A percentile compares a stretch with the other conserved stretches of the same genome.
Evolutionary conservation across 2,797 vertebrate species (phyloP).

Genomic region (Esox lucius): DNA sequence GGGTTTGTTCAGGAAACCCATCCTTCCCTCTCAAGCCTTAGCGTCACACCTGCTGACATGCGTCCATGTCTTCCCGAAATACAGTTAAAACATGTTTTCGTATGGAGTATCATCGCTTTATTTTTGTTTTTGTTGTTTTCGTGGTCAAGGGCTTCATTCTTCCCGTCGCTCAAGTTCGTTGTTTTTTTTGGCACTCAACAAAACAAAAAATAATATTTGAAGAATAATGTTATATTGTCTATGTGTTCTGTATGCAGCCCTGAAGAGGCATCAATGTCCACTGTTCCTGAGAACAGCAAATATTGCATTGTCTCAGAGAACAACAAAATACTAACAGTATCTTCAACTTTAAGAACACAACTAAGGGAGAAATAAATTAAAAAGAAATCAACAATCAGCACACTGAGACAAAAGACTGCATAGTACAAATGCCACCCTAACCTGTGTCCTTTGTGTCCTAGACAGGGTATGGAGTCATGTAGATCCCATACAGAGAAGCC

Average conservation of each 20-base stretch:
- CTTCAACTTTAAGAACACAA: conserved; percentile 68
- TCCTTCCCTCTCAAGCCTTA: conserved; percentile 16
- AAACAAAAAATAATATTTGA: conserved; percentile 31
- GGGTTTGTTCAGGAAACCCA: neutral
- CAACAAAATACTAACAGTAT: conserved; percentile 69
- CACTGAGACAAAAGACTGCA: conserved; percentile 80
- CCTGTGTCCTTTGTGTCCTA: conserved; percentile 56
- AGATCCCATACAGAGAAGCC: conserved; percentile 57
- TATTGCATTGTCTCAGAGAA: conserved; percentile 50
- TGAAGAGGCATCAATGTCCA: conserved; percentile 55
- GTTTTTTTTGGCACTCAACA: conserved; percentile 74
- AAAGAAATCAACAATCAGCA: conserved; percentile 65
- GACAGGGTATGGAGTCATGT: conserved; percentile 54
- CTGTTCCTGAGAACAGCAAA: conserved; percentile 51
- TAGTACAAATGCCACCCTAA: conserved; percentile 77
- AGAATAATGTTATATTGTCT: conserved; percentile 51
- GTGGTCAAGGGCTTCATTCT: conserved; percentile 65
- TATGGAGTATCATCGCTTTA: conserved; percentile 67
- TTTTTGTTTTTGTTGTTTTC: conserved; percentile 45
- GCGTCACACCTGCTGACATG: conserved; percentile 58
- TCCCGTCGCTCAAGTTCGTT: conserved; percentile 52
- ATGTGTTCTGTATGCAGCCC: conserved; percentile 48
- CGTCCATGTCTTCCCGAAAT: conserved; percentile 70
- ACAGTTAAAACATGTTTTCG: conserved; percentile 60
- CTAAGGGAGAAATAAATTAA: conserved; percentile 76